A percentile compares a stretch with the other conserved stretches of the same genome.
These are phyloP conservation scores for Megalopta genalis DNA, from an alignment of 1,140 invertebrate genomes.

Conservation along the genomic window DNA sequence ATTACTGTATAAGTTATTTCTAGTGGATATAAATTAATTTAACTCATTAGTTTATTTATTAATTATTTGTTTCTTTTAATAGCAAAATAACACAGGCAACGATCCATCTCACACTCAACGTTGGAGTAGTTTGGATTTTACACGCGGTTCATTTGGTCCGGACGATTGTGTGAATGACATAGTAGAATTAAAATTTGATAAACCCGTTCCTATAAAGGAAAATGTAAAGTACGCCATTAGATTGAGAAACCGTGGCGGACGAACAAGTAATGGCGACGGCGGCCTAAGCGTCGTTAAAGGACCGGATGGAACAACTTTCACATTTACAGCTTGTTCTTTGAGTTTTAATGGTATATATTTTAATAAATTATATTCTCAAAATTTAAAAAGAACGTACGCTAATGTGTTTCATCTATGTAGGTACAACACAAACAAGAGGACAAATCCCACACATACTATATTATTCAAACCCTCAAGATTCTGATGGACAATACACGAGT, in stretches of 20 bases:
- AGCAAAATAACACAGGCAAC: slow-evolving; percentile 78
- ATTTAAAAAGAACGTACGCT: not conserved
- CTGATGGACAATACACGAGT: slow-evolving; percentile 84
- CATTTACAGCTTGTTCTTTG: slow-evolving; percentile 94
- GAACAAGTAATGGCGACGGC: slow-evolving; percentile 95
- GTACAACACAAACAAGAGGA: slow-evolving; percentile 92
- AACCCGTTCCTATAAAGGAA: slow-evolving; percentile 93
- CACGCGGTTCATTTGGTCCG: slow-evolving; percentile 86
- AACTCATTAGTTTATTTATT: not conserved
- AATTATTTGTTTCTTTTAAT: slow-evolving; percentile 18
- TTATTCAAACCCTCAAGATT: slow-evolving; percentile 84
- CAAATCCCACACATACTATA: slow-evolving; percentile 97
- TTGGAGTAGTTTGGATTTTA: slow-evolving; percentile 89
- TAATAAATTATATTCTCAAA: not conserved
- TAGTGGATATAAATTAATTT: not conserved
- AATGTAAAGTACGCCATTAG: slow-evolving; percentile 93
- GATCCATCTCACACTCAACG: slow-evolving; percentile 83
- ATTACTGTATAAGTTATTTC: slow-evolving; percentile 26
- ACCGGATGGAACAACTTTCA: slow-evolving; percentile 94
- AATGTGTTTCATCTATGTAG: slow-evolving; percentile 53
- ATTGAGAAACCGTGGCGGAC: slow-evolving; percentile 93
- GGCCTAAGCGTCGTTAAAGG: slow-evolving; percentile 92
- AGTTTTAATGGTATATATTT: slow-evolving; percentile 91
- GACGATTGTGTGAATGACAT: slow-evolving; percentile 89
- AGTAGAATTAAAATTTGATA: slow-evolving; percentile 94